These are phyloP conservation scores for Calameuta pallipes DNA, from an alignment of 2,888 invertebrate genomes.

Conservation along the genomic window DNA sequence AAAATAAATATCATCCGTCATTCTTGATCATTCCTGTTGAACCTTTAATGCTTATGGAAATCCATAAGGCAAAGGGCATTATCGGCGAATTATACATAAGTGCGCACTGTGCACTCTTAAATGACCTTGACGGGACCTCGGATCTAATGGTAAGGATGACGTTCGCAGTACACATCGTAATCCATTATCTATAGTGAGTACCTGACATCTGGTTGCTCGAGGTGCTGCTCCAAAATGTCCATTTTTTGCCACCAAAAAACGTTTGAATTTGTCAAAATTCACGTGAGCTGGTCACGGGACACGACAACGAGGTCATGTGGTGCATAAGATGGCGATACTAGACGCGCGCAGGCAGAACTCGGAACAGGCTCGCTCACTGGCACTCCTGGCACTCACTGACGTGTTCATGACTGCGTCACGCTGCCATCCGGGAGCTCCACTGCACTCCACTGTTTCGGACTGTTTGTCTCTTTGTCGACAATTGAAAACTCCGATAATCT, in stretches of 20 bases:
- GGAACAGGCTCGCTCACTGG: not conserved
- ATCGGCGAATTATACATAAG: conserved; percentile 22
- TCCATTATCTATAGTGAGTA: conserved; percentile 34
- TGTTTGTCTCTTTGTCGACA: too few relatives aligned
- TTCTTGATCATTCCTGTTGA: not conserved
- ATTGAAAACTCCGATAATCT: too few relatives aligned
- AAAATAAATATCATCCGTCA: conserved; percentile 18
- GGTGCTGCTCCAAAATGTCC: conserved; percentile 65
- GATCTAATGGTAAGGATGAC: conserved; percentile 39
- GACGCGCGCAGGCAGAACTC: conserved; percentile 34
- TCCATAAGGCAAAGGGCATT: not conserved
- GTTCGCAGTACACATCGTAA: conserved; percentile 24
- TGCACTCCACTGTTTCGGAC: too few relatives aligned
- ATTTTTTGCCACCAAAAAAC: conserved; percentile 55
- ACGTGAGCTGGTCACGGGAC: conserved; percentile 67
- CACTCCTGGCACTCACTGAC: too few relatives aligned
- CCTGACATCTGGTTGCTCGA: conserved; percentile 63
- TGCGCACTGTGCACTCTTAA: conserved; percentile 52
- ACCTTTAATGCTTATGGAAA: not conserved
- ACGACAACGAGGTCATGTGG: conserved; percentile 67
- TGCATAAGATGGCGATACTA: conserved; percentile 58
- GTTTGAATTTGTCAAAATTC: conserved; percentile 66
- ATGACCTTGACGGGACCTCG: conserved; percentile 60
- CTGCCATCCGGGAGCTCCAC: too few relatives aligned
- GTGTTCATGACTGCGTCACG: too few relatives aligned